These are phyloP conservation scores for Toxonevra muliebris DNA, from an alignment of 2,888 invertebrate genomes.

Conservation along the genomic window DNA sequence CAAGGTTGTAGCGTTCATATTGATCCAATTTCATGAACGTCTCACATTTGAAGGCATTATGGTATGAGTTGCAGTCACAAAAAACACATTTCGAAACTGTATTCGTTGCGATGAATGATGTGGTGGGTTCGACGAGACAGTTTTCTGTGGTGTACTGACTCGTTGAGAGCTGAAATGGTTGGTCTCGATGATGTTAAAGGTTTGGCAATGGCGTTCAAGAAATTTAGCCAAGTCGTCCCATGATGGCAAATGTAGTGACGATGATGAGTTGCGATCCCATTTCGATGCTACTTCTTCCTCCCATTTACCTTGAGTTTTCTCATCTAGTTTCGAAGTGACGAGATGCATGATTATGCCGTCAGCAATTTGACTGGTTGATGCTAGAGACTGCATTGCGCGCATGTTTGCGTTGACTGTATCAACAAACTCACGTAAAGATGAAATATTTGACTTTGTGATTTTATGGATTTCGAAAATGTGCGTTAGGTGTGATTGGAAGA, in stretches of 20 bases:
- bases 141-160: too few species aligned
- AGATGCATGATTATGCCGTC: constrained; percentile 32
- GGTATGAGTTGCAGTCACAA: neutral
- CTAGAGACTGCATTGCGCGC: constrained; percentile 34
- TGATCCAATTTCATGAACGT: neutral
- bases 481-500: constrained; percentile 24
- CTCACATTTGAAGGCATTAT: constrained; percentile 3
- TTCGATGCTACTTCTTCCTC: constrained; percentile 29
- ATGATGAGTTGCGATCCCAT: constrained; percentile 6
- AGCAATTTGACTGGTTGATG: constrained; percentile 28
- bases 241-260: constrained; percentile 13
- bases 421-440: constrained; percentile 26
- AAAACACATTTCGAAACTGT: neutral
- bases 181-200: constrained; percentile 1
- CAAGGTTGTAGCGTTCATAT: neutral
- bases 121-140: too few species aligned
- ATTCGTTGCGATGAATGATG: too few species aligned
- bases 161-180: too few species aligned
- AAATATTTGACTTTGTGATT: constrained; percentile 23
- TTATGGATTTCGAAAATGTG: constrained; percentile 31
- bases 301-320: constrained; percentile 30
- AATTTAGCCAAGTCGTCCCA: constrained; percentile 28
- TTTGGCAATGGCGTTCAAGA: constrained; percentile 27
- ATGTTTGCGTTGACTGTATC: constrained; percentile 28
- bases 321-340: constrained; percentile 29